Percentiles rank a stretch among this genome's conserved stretches.
phyloP scores from a whole-genome alignment of 2,888 invertebrate genomes.

The Cryptophagus acutangulus region DNA sequence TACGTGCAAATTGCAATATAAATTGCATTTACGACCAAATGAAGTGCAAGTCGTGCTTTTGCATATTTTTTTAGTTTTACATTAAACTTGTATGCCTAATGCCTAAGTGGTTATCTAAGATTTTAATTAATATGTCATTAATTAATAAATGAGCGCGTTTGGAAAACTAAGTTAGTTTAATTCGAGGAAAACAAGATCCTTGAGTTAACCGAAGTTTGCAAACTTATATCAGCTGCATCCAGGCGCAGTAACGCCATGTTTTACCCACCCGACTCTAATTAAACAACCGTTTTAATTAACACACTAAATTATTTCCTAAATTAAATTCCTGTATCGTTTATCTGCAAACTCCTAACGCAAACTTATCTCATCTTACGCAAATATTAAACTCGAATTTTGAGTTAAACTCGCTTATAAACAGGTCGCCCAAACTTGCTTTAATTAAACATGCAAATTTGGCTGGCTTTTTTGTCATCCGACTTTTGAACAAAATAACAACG shows the following conservation, averaged over 20 bases:
- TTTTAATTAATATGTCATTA: slow-evolving; percentile 6
- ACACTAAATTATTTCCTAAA: slow-evolving; percentile 50
- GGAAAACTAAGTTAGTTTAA: slow-evolving; percentile 34
- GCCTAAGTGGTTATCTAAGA: too few relatives aligned
- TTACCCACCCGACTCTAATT: slow-evolving; percentile 48
- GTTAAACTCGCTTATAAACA: slow-evolving; percentile 9
- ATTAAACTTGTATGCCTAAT: neutral
- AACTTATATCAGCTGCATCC: slow-evolving; percentile 46
- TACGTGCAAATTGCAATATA: slow-evolving; percentile 39
- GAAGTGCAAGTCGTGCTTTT: slow-evolving; percentile 32
- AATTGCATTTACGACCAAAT: slow-evolving; percentile 46
- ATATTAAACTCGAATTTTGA: slow-evolving; percentile 27
- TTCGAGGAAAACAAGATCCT: slow-evolving; percentile 35
- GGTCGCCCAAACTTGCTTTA: neutral
- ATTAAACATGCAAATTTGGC: too few relatives aligned
- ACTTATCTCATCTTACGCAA: slow-evolving; percentile 31
- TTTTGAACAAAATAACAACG: too few relatives aligned
- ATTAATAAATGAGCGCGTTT: slow-evolving; percentile 24
- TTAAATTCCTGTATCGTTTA: slow-evolving; percentile 49
- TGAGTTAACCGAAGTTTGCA: slow-evolving; percentile 42
- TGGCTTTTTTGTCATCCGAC: too few relatives aligned
- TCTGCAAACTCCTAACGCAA: slow-evolving; percentile 30
- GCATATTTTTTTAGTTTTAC: slow-evolving; percentile 3
- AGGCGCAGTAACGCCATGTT: slow-evolving; percentile 44
- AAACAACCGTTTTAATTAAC: slow-evolving; percentile 53